Evolutionary conservation across 2,888 invertebrate species (phyloP).

Genomic region (Caenorhabditis parvicauda): DNA sequence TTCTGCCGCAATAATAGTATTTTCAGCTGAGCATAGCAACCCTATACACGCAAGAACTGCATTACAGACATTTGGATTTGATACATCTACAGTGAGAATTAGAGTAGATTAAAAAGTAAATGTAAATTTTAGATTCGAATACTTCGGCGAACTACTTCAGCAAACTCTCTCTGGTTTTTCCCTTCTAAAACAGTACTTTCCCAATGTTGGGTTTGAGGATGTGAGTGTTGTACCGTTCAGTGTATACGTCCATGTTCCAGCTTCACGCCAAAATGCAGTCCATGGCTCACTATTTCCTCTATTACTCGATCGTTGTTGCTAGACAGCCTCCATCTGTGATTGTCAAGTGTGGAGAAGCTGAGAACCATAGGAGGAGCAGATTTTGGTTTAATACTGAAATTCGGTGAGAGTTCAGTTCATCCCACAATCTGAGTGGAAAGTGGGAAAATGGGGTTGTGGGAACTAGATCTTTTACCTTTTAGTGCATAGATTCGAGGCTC

Average conservation of each 20-base stretch:
- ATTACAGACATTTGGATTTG: conserved; percentile 52
- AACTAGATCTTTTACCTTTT: too few relatives aligned
- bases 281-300: conserved; percentile 59
- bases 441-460: too few relatives aligned
- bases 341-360: conserved; percentile 62
- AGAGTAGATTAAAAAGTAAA: neutral
- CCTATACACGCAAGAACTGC: conserved; percentile 57
- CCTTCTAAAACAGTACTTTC: conserved; percentile 53
- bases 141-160: conserved; percentile 60
- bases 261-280: conserved; percentile 42
- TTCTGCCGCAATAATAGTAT: neutral
- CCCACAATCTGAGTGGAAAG: too few relatives aligned
- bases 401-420: conserved; percentile 25
- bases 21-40: conserved; percentile 50
- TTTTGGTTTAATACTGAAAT: conserved; percentile 62
- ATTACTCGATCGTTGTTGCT: conserved; percentile 60
- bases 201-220: conserved; percentile 55
- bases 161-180: conserved; percentile 57
- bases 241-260: conserved; percentile 4
- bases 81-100: conserved; percentile 54
- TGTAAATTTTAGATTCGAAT: conserved; percentile 48
- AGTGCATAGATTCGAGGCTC: too few relatives aligned
- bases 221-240: conserved; percentile 4
- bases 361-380: conserved; percentile 58
- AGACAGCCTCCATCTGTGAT: conserved; percentile 60